Conservation (phyloP, 2,113 vertebrate genomes). For the Grammomys surdaster region DNA sequence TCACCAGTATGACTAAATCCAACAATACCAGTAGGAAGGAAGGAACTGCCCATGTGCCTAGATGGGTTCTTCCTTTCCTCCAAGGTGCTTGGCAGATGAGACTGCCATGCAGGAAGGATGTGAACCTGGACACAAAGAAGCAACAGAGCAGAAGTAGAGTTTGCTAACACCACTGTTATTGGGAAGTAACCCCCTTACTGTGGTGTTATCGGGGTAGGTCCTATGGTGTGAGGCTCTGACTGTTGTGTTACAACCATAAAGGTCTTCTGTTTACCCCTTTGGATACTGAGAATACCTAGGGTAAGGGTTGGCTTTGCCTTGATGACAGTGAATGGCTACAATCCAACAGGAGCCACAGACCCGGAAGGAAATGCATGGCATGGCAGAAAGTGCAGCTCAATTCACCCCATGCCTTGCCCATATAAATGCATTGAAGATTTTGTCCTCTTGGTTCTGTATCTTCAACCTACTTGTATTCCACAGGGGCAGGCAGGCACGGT, state of each 20-base stretch:
- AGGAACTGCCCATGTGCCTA: neutral
- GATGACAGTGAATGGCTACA: neutral
- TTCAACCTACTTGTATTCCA: neutral
- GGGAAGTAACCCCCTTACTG: neutral
- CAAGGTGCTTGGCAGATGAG: fast-evolving
- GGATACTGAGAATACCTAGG: neutral
- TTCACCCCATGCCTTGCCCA: neutral
- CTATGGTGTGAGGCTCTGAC: neutral
- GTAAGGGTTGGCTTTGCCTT: neutral
- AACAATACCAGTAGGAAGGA: neutral
- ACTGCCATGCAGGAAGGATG: fast-evolving
- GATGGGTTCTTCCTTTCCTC: neutral
- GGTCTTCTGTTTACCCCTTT: neutral
- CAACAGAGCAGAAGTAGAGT: neutral
- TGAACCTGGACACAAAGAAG: fast-evolving
- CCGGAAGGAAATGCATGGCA: neutral
- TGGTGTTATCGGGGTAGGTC: neutral
- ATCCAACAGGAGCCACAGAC: neutral
- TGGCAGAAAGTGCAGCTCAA: neutral
- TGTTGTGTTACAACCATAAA: neutral
- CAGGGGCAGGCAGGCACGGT: neutral
- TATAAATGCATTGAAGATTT: too few relatives aligned
- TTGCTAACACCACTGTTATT: neutral
- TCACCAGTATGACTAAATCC: neutral
- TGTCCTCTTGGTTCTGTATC: neutral